Conservation (phyloP, 2,797 vertebrate species). For the Anisognathus igniventris region DNA sequence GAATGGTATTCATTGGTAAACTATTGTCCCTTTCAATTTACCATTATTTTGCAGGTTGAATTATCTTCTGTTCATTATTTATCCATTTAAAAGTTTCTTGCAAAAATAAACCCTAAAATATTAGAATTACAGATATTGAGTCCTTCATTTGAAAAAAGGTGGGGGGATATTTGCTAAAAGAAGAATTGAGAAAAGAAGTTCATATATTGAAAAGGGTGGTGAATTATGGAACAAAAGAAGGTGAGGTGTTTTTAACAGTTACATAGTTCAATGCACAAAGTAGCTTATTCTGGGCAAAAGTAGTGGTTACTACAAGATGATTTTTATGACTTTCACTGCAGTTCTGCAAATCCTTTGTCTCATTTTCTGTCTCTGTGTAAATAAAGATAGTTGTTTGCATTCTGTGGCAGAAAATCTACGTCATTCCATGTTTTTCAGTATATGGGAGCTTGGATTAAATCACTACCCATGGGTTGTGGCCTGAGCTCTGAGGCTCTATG, state of each 20-base stretch:
- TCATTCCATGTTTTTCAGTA: neutral
- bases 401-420: neutral
- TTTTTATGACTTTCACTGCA: neutral
- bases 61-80: neutral
- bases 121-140: neutral
- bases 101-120: neutral
- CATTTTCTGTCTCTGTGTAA: neutral
- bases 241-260: neutral
- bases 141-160: neutral
- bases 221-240: neutral
- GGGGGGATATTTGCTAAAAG: rapidly evolving
- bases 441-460: neutral
- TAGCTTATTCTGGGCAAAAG: neutral
- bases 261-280: neutral
- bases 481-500: neutral
- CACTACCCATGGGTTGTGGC: rapidly evolving
- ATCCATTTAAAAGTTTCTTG: neutral
- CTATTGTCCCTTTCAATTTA: neutral
- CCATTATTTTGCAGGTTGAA: neutral
- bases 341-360: neutral
- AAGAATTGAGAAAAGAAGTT: neutral
- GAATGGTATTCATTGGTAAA: neutral
- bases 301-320: neutral
- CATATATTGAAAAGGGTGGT: neutral
- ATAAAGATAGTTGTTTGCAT: neutral